phyloP scores from a whole-genome alignment of 2,113 vertebrate genomes.

The Oryzias celebensis region DNA sequence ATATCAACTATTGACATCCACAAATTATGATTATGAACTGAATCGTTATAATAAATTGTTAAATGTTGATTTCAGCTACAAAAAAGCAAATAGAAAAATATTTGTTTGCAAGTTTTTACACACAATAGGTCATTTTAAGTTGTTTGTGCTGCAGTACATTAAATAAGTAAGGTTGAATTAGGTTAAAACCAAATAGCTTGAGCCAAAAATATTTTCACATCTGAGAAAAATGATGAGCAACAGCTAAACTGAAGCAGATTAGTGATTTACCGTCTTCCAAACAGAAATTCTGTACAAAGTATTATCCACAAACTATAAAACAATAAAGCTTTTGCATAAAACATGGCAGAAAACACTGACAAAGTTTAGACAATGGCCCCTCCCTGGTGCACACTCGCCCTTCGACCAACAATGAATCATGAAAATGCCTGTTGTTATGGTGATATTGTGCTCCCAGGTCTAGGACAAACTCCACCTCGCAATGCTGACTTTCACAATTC shows the following conservation, averaged over 20 bases:
- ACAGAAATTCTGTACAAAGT: not conserved
- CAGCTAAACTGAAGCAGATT: not conserved
- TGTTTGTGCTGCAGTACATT: no score
- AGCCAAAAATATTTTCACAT: no score
- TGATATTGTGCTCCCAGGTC: constrained; percentile 15
- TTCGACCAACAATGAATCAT: constrained; percentile 56
- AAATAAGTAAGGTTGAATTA: no score
- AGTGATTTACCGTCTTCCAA: not conserved
- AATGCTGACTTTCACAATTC: constrained; percentile 11
- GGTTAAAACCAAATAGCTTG: no score
- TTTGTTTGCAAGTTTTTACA: no score
- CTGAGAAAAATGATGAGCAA: not conserved
- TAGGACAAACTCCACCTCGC: constrained; percentile 24
- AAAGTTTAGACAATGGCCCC: not conserved
- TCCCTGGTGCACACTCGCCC: constrained; percentile 21
- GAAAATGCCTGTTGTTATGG: constrained; percentile 29
- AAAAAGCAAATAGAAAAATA: no score
- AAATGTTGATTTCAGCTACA: no score
- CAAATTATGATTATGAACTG: no score
- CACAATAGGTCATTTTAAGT: no score
- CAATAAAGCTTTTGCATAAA: not conserved
- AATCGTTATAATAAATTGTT: no score
- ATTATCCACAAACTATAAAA: not conserved
- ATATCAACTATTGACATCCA: no score
- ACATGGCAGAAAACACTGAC: not conserved